A percentile compares a stretch with the other conserved stretches of the same genome.
Evolutionary conservation across 2,888 invertebrate genomes (phyloP).

Genomic region (Habroteleia sp.): DNA sequence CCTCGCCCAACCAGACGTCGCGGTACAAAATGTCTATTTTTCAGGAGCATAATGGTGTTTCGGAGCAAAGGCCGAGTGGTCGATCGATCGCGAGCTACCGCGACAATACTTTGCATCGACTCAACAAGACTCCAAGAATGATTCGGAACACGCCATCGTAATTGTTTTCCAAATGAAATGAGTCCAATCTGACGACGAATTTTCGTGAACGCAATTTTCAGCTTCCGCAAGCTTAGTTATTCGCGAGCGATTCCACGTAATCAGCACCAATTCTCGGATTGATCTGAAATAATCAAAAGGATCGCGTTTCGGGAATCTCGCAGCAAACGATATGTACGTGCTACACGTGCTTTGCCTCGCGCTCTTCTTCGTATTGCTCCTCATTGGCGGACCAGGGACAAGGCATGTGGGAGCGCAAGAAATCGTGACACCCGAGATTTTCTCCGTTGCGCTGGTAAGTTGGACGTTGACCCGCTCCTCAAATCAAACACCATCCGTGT

Average conservation of each 20-base stretch:
- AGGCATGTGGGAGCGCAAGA: constrained; percentile 20
- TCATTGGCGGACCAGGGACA: constrained; percentile 25
- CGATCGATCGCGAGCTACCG: constrained; percentile 55
- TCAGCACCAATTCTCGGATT: constrained; percentile 8
- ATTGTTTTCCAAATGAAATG: constrained; percentile 9
- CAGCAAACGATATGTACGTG: constrained; percentile 43
- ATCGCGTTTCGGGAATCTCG: constrained; percentile 24
- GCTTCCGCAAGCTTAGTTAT: constrained; percentile 14
- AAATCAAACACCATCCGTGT: constrained; percentile 15
- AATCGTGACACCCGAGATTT: constrained; percentile 57
- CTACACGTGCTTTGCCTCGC: constrained; percentile 39
- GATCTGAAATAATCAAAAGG: constrained; percentile 25
- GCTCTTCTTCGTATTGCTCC: constrained; percentile 44
- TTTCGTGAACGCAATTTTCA: background rate
- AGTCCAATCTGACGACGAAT: constrained; percentile 5
- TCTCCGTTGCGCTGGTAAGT: constrained; percentile 60
- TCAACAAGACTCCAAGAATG: constrained; percentile 26
- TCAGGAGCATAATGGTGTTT: constrained; percentile 49
- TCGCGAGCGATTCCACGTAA: constrained; percentile 31
- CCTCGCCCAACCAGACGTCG: background rate
- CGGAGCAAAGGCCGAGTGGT: constrained; percentile 24
- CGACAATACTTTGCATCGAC: constrained; percentile 39
- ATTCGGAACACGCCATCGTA: constrained; percentile 13
- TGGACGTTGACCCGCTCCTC: constrained; percentile 30
- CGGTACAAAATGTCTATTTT: constrained; percentile 36